Evolutionary conservation across 2,888 invertebrate genomes (phyloP), one percentile per base, ranked within the genome.

Genomic region (Serrognathus titanus): DNA sequence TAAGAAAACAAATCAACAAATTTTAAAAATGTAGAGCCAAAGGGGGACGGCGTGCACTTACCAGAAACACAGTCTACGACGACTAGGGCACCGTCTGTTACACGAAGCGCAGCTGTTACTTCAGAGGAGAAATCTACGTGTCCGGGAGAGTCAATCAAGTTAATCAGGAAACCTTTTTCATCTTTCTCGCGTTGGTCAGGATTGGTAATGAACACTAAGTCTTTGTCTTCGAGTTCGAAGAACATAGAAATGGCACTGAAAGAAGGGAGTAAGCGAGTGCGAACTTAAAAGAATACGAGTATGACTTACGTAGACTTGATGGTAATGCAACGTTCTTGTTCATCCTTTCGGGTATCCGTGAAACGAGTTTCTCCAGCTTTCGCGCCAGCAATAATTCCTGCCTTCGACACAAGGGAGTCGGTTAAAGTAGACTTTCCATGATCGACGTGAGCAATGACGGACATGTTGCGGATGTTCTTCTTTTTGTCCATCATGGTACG

Each of bases 41-140:
- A 5, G 39, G 39, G n/a, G 39, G 39, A 4, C 3, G 3, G 16
- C 3, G 7, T 31, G 24, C 6, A 79, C 83, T 75, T 79, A 96
- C 96, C 97, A 70, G 98, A 98, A 52, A 99, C 99, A 81, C 99
- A 99, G 80, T 99, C 99, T 6, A 99, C 99, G 50, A 99, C 99
- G 53, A 99, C 99, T 60, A 99, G 88, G 71, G 99, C 99, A 78
- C 99, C 99, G 80, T 99, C 99, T 74, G 99, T 99, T 49, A 99
- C 99, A 84, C 99, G 95, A 65, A 99, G 90, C 69, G 99, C 99
- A 72, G 99, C 99, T 53, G 99, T 99, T 67, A 99, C 99, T 83
- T 99, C 98, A 65, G 96, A 97, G 3, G 98, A 98, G 84, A 99
- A 99, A 82, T 99, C 99, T 75, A 99, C 99, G 90, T 99, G 99